Percentiles rank a stretch among this genome's conserved stretches.
Evolutionary conservation across 2,888 invertebrate genomes (phyloP).

Genomic region (Uloborus plumipes): DNA sequence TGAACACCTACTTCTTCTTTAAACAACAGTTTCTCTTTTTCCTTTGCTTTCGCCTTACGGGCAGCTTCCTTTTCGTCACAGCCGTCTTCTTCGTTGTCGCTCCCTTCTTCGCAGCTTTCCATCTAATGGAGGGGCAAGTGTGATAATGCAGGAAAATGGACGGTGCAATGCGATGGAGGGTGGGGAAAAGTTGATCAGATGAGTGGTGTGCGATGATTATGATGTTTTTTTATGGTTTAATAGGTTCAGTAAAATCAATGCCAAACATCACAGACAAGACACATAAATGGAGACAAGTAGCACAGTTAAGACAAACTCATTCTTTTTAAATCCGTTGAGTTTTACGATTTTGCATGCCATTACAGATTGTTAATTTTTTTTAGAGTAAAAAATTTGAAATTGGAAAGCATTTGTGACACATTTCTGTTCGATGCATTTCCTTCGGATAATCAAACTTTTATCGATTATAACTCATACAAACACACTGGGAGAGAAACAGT

Average conservation of each 20-base stretch:
- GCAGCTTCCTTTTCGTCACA: constrained; percentile 21
- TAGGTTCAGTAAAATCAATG: constrained; percentile 57
- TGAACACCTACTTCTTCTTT: constrained; percentile 59
- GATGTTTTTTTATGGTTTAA: constrained; percentile 19
- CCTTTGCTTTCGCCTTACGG: constrained; percentile 26
- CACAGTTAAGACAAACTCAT: neutral
- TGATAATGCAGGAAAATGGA: constrained; percentile 29
- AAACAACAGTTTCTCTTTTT: constrained; percentile 41
- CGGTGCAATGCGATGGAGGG: constrained; percentile 51
- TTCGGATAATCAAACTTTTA: no score
- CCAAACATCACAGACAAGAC: neutral
- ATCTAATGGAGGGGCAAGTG: constrained; percentile 37
- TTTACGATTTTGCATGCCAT: no score
- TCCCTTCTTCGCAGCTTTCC: constrained; percentile 34
- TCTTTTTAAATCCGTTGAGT: neutral
- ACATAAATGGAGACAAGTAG: neutral
- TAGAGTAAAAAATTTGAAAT: no score
- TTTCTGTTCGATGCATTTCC: no score
- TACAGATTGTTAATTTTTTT: no score
- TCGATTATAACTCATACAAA: no score
- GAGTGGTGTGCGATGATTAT: constrained; percentile 45
- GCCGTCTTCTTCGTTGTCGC: constrained; percentile 2
- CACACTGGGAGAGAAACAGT: no score
- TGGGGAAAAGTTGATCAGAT: constrained; percentile 42
- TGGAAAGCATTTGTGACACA: no score